phyloP scores from a whole-genome alignment of 2,888 invertebrate genomes.

The Sylvicola fuscatus region DNA sequence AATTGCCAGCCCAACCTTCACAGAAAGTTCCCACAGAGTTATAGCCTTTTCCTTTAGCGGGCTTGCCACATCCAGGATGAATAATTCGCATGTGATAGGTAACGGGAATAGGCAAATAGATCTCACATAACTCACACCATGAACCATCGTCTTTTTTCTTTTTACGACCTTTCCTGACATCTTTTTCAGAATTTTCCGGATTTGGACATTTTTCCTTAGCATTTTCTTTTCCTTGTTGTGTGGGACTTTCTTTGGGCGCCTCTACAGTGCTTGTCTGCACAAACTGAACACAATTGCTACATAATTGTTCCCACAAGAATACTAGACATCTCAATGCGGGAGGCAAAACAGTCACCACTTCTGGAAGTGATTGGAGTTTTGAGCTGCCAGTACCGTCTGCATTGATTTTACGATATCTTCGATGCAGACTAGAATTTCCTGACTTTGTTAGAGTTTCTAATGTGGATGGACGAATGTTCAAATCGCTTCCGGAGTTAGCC shows the following conservation, averaged over 20 bases:
- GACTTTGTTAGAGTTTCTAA: conserved; percentile 56
- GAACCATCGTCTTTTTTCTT: conserved; percentile 25
- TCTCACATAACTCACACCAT: conserved; percentile 74
- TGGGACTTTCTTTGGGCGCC: background rate
- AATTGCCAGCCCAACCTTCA: conserved; percentile 73
- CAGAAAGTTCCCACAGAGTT: conserved; percentile 78
- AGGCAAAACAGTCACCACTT: conserved; percentile 51
- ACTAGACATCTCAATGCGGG: conserved; percentile 76
- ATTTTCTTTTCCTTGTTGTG: background rate
- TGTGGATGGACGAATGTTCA: conserved; percentile 59
- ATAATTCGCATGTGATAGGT: conserved; percentile 79
- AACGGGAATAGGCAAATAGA: conserved; percentile 50
- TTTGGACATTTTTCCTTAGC: background rate
- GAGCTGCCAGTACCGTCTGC: conserved; percentile 1
- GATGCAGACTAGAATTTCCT: conserved; percentile 55
- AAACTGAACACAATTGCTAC: conserved; percentile 41
- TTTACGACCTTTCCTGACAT: conserved; percentile 17
- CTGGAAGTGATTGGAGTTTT: conserved; percentile 23
- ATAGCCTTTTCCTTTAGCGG: conserved; percentile 69
- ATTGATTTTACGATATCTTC: conserved; percentile 30
- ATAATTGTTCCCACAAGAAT: conserved; percentile 76
- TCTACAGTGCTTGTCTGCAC: conserved; percentile 15
- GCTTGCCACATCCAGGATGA: conserved; percentile 81
- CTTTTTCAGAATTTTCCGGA: conserved; percentile 14
- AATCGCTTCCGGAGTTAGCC: conserved; percentile 44